Evolutionary conservation across 2,888 invertebrate species (phyloP).

Genomic region (Drosophila kambysellisi): DNA sequence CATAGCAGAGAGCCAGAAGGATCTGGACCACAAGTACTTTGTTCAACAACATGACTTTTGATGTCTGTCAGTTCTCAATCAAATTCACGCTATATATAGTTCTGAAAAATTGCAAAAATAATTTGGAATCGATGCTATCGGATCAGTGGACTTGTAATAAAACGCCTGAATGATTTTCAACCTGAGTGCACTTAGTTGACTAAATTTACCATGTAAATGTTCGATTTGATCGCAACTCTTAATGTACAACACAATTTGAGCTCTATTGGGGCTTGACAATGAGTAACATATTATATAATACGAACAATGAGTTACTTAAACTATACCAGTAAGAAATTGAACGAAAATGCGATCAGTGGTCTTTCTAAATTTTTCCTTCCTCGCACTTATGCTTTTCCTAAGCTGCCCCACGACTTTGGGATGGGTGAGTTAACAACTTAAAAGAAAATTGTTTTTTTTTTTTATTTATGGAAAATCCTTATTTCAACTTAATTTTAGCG

Average conservation of each 20-base stretch:
- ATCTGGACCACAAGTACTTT: constrained; percentile 49
- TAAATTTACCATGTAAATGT: constrained; percentile 39
- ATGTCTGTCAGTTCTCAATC: constrained; percentile 26
- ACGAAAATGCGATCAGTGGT: constrained; percentile 56
- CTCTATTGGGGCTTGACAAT: constrained; percentile 60
- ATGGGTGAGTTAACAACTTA: constrained; percentile 70
- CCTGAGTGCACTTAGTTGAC: constrained; percentile 38
- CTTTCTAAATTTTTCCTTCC: constrained; percentile 27
- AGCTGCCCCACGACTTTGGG: constrained; percentile 50
- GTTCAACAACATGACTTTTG: constrained; percentile 53
- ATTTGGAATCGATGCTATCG: constrained; percentile 57
- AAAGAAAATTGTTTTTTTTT: no score
- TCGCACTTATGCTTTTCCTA: constrained; percentile 49
- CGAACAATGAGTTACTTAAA: constrained; percentile 58
- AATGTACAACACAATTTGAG: constrained; percentile 58
- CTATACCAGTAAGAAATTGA: constrained; percentile 54
- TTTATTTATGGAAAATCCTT: not conserved
- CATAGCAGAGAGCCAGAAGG: constrained; percentile 50
- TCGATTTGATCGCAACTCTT: constrained; percentile 29
- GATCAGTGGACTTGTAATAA: constrained; percentile 8
- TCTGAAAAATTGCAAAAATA: constrained; percentile 17
- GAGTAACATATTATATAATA: constrained; percentile 42
- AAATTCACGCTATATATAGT: constrained; percentile 55
- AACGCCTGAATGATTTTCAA: constrained; percentile 51
- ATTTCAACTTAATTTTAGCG: constrained; percentile 56